These are phyloP conservation scores for Oncorhynchus masou DNA, from an alignment of 2,113 vertebrate species.

Conservation along the genomic window DNA sequence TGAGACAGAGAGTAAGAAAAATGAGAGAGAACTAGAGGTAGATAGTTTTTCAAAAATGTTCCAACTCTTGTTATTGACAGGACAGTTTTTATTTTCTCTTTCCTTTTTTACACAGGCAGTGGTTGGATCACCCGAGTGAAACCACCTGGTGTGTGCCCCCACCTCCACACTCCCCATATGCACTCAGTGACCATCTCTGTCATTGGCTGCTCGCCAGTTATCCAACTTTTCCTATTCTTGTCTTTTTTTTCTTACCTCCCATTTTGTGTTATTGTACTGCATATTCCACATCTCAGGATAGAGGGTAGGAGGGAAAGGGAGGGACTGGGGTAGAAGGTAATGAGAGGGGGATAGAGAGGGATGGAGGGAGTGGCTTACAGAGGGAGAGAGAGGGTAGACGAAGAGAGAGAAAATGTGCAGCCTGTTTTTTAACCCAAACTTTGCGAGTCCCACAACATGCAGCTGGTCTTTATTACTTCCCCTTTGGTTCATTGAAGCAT, in stretches of 20 bases:
- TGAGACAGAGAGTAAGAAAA: slow-evolving; percentile 23
- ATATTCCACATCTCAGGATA: slow-evolving; percentile 43
- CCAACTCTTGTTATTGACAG: slow-evolving; percentile 60
- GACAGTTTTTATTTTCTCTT: slow-evolving; percentile 58
- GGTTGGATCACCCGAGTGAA: slow-evolving; percentile 68
- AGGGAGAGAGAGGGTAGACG: slow-evolving; percentile 50
- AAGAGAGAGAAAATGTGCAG: slow-evolving; percentile 35
- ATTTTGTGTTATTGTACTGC: slow-evolving; percentile 53
- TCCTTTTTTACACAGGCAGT: slow-evolving; percentile 55
- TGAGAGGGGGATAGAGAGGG: slow-evolving; percentile 52
- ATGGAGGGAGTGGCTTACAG: slow-evolving; percentile 36
- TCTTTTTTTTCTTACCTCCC: slow-evolving; percentile 65
- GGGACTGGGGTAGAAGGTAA: slow-evolving; percentile 9
- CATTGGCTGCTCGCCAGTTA: slow-evolving; percentile 65
- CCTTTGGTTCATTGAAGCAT: slow-evolving; percentile 81
- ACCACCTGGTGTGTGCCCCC: slow-evolving; percentile 68
- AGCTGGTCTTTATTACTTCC: slow-evolving; percentile 82
- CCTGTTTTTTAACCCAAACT: slow-evolving; percentile 71
- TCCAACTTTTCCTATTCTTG: slow-evolving; percentile 62
- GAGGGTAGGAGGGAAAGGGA: slow-evolving; percentile 6
- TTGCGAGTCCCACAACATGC: slow-evolving; percentile 72
- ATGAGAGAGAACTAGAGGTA: slow-evolving; percentile 25
- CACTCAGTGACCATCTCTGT: slow-evolving; percentile 69
- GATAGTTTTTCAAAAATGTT: slow-evolving; percentile 47
- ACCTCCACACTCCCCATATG: slow-evolving; percentile 46